Percentiles rank a stretch among this genome's conserved stretches.
These are phyloP conservation scores for Petrocephalus microphthalmus DNA, from an alignment of 2,113 vertebrate genomes.

Conservation along the genomic window DNA sequence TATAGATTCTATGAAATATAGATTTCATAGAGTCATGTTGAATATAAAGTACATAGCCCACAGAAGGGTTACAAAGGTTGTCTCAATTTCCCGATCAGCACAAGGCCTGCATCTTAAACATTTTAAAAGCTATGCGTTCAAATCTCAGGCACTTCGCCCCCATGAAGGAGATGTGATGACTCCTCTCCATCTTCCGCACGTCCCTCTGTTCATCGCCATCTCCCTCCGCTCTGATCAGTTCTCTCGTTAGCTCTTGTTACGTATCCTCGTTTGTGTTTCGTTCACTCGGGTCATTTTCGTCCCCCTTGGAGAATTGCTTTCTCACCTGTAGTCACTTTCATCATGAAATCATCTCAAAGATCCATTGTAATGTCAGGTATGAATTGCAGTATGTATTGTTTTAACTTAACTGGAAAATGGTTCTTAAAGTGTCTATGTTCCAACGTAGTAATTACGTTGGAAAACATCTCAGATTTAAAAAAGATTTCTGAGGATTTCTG, in stretches of 20 bases:
- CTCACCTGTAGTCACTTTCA: neutral
- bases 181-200: neutral
- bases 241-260: neutral
- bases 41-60: too few species aligned
- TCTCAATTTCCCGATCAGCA: too few species aligned
- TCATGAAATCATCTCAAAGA: neutral
- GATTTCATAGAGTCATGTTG: too few species aligned
- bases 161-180: neutral
- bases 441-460: neutral
- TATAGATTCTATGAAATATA: too few species aligned
- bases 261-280: neutral
- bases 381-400: neutral
- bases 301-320: neutral
- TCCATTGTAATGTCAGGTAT: neutral
- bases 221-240: neutral
- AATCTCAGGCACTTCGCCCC: neutral
- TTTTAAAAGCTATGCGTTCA: neutral
- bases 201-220: neutral
- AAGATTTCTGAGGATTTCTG: neutral
- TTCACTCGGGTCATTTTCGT: neutral
- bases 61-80: too few species aligned
- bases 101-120: neutral
- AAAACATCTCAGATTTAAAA: neutral
- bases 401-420: neutral
- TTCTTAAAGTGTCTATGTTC: neutral